A percentile compares a stretch with the other conserved stretches of the same genome.
Evolutionary conservation across 2,888 invertebrate species (phyloP).

Genomic region (Antheraea assamensis): DNA sequence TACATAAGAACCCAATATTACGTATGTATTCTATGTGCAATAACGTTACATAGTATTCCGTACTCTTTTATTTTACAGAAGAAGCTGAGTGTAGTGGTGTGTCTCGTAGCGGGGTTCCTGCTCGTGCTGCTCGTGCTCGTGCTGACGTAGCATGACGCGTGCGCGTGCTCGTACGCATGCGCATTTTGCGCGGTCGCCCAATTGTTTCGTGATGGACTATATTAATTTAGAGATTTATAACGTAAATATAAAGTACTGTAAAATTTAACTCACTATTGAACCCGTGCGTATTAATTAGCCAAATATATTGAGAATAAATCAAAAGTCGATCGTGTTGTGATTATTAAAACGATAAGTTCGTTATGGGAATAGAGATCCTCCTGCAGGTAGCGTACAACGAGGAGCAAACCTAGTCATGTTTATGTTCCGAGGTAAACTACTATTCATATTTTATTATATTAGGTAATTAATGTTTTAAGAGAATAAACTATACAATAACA

Average conservation of each 20-base stretch:
- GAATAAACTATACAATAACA: not conserved
- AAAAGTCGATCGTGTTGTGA: not conserved
- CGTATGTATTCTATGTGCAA: no score
- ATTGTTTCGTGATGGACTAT: conserved; percentile 5
- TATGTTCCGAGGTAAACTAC: not conserved
- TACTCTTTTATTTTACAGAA: conserved; percentile 55
- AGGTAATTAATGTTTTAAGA: not conserved
- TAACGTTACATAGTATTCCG: not conserved
- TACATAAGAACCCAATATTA: no score
- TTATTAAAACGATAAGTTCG: not conserved
- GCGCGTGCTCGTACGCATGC: not conserved
- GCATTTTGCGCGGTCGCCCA: conserved; percentile 21
- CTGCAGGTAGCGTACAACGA: not conserved
- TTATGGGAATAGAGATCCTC: not conserved
- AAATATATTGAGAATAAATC: conserved; percentile 5
- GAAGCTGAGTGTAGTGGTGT: conserved; percentile 63
- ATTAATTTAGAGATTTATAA: not conserved
- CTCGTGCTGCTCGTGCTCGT: conserved; percentile 59
- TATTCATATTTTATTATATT: not conserved
- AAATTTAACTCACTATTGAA: conserved; percentile 4
- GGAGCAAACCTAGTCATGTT: conserved; percentile 10
- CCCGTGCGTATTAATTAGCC: not conserved
- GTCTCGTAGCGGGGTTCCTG: conserved; percentile 59
- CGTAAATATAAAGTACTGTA: conserved; percentile 23
- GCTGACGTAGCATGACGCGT: not conserved